phyloP scores from a whole-genome alignment of 2,113 vertebrate genomes.

The Zingel zingel region DNA sequence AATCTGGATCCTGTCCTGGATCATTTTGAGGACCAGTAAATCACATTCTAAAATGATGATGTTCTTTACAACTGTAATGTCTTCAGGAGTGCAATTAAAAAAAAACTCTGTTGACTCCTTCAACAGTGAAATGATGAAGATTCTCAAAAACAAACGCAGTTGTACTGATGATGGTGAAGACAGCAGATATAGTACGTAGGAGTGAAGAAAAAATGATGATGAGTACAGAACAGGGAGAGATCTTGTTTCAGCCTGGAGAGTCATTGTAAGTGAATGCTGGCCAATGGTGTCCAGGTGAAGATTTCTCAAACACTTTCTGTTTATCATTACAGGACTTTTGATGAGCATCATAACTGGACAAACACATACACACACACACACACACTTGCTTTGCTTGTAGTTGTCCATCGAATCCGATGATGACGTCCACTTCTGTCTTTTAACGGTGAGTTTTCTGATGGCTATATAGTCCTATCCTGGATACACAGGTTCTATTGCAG shows the following conservation, averaged over 20 bases:
- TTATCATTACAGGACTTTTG: slow-evolving; percentile 48
- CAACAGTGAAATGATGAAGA: neutral
- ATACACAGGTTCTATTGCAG: no score
- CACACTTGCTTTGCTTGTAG: no score
- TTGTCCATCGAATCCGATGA: no score
- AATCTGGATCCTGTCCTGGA: slow-evolving; percentile 45
- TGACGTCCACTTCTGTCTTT: no score
- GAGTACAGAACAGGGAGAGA: neutral
- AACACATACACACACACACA: neutral
- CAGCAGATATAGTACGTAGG: neutral
- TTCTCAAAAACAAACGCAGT: slow-evolving; percentile 10
- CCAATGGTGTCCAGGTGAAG: slow-evolving; percentile 68
- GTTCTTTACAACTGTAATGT: slow-evolving; percentile 21
- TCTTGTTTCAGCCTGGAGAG: slow-evolving; percentile 17
- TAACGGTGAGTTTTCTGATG: no score
- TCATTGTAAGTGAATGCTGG: slow-evolving; percentile 27
- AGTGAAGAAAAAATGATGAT: neutral
- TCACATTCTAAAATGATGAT: slow-evolving; percentile 21
- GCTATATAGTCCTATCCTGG: no score
- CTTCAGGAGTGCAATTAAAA: neutral
- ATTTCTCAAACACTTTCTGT: slow-evolving; percentile 26
- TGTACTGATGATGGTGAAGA: neutral
- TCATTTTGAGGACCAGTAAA: slow-evolving; percentile 25
- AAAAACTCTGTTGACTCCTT: neutral
- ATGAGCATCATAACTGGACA: no score